Evolutionary conservation across 2,113 vertebrate species (phyloP).

Genomic region (Nicator chloris): DNA sequence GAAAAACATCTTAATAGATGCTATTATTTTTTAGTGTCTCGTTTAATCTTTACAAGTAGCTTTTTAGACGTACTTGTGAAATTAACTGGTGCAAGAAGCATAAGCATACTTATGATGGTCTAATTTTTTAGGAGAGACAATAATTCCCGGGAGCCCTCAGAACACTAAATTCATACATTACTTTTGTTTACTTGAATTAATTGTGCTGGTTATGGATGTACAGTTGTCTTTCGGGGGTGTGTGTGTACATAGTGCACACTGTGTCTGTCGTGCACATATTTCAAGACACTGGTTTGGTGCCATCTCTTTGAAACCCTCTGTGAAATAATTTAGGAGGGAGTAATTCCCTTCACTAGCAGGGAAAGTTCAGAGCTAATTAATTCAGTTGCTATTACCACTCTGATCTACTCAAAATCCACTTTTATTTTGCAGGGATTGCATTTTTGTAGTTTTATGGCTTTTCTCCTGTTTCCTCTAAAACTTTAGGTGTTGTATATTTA

Average conservation of each 20-base stretch:
- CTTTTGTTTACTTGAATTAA: not conserved
- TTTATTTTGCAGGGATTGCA: not conserved
- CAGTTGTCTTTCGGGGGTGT: not conserved
- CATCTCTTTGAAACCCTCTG: not conserved
- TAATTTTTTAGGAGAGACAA: not conserved
- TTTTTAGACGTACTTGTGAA: conserved; percentile 18
- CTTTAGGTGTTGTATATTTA: not conserved
- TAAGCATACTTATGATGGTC: not conserved
- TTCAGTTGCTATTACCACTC: not conserved
- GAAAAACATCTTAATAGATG: conserved; percentile 12
- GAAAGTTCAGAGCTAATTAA: not conserved
- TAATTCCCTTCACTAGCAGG: not conserved
- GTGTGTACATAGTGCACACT: accelerated
- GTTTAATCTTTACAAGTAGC: conserved; percentile 20
- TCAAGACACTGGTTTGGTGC: not conserved
- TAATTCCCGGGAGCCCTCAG: not conserved
- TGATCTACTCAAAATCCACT: not conserved
- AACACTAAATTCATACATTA: not conserved
- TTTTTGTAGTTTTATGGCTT: not conserved
- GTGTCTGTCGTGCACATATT: not conserved
- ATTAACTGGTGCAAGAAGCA: not conserved
- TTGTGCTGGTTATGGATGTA: not conserved
- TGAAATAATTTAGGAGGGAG: not conserved
- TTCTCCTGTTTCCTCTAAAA: not conserved
- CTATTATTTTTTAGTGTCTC: not conserved